Evolutionary conservation across 1,140 invertebrate species (phyloP), one percentile per base, ranked within the genome.

Genomic region (Cydia amplana): DNA sequence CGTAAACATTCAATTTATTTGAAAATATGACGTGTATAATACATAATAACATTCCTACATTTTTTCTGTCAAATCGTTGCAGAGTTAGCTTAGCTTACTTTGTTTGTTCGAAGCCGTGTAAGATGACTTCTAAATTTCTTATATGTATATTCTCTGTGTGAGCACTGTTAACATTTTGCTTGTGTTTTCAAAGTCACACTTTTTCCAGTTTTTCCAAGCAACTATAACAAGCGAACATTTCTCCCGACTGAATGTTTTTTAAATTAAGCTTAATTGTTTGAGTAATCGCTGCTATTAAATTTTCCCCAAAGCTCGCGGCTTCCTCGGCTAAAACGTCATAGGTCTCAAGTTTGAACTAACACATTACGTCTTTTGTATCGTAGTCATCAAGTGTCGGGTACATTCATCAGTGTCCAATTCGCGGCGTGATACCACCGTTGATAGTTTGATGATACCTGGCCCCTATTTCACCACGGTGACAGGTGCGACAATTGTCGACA

Each of bases 221-320:
- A 0, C 7, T 20, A 18, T 60, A 2, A 20, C 20, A 23, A 60
- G 6, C 23, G 4, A 60, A 23, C 55, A 20, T 60, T 23, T 60
- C 3, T 18, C 20, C 55, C n/a, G 9, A 3, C 55, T 60, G 18
- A 23, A 60, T 60, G 2, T 60, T 60, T 60, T 60, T 7, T 20
- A 60, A 60, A 60, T 60, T 60, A 60, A 60, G 55, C 55, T 60
- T 60, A 23, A 60, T 60, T 60, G 55, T 60, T 60, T 20, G 55
- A 60, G 20, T 60, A 60, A 60, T 60, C 55, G 55, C 55, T 23
- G 55, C 49, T 51, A 51, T 51, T 51, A 51, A 60, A 60, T 60
- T 60, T 6, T 9, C 18, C 10, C 55, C 20, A 23, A 10, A 23
- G 55, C 20, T n/a, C 55, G n/a, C 16, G 18, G 55, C 55, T 10